These are phyloP conservation scores for Noctilio leporinus DNA, from an alignment of 2,113 vertebrate species.

Conservation along the genomic window DNA sequence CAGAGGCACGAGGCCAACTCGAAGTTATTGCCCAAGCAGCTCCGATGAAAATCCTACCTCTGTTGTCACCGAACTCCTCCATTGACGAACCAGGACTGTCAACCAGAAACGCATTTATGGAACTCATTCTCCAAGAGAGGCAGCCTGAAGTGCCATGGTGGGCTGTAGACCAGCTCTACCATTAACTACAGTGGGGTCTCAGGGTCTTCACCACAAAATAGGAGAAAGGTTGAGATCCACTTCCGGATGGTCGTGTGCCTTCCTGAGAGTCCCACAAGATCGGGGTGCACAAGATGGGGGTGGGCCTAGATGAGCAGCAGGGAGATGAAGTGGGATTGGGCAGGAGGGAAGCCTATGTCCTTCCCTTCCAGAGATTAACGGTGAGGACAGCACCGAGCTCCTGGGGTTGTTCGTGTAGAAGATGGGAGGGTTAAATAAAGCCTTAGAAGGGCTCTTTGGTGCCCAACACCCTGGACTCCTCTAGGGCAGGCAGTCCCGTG, in stretches of 20 bases:
- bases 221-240: neutral
- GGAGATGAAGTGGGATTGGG: rapidly evolving
- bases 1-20: neutral
- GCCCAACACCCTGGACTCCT: neutral
- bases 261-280: neutral
- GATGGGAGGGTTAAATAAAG: neutral
- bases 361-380: neutral
- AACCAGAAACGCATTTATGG: neutral
- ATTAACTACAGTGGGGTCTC: neutral
- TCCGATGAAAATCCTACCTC: neutral
- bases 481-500: neutral
- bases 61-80: neutral
- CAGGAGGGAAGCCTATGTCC: neutral
- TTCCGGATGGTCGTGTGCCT: neutral
- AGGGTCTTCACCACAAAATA: neutral
- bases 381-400: neutral
- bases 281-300: neutral
- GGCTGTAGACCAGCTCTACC: neutral
- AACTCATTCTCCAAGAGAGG: neutral
- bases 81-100: neutral
- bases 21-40: neutral
- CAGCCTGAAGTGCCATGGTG: neutral
- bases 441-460: neutral
- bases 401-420: neutral
- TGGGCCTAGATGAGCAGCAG: neutral